Base-by-base conservation (phyloP, 2,888 invertebrate species). In the Zaprionus obscuricornis region DNA sequence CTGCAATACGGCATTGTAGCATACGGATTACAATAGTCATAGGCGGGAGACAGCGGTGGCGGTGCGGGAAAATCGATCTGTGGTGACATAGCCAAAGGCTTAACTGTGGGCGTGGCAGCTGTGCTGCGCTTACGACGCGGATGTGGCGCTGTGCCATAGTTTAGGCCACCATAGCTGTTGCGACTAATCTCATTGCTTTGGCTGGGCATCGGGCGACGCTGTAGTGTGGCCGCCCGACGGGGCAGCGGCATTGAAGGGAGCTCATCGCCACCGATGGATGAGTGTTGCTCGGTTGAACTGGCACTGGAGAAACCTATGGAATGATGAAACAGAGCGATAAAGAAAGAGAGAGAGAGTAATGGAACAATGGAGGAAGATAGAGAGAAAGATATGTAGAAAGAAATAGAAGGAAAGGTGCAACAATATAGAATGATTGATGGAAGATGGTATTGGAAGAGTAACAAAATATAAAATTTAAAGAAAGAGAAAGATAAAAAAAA, bases 61-160 rank as follows among this genome's bases (percentile, higher is more conserved):
- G 89, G 87, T 5, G 88, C 87, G 7, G 90, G 89, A 26, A 90
- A 90, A 11, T 90, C 88, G 34, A 90, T 78, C 43, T 87, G 84
- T 24, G 90, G 89, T 8, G 86, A 1, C 13, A 33, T 1, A 6
- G 5, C n/a, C 45, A 37, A 88, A 5, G 89, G 51, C 0, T 88
- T 86, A 59, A 87, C 82, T 17, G 85, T 71, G 20, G 85, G 79
- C 16, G 87, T 74, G 26, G 85, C 75, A 26, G 86, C 88, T n/a
- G n/a, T n/a, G 57, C 87, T 86, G 3, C 82, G 74, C 33, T 64
- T 85, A 42, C 78, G 85, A 78, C 43, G 67, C 39, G 73, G 86
- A 83, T 56, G 85, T 68, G 56, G 79, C 2, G 79, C 85, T 2
- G 85, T 78, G 10, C 85, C 74, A 43, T 78, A 78, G 13, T 70